Evolutionary conservation across 2,797 vertebrate genomes (phyloP), one percentile per base, ranked within the genome.

Genomic region (Decapterus maruadsi): DNA sequence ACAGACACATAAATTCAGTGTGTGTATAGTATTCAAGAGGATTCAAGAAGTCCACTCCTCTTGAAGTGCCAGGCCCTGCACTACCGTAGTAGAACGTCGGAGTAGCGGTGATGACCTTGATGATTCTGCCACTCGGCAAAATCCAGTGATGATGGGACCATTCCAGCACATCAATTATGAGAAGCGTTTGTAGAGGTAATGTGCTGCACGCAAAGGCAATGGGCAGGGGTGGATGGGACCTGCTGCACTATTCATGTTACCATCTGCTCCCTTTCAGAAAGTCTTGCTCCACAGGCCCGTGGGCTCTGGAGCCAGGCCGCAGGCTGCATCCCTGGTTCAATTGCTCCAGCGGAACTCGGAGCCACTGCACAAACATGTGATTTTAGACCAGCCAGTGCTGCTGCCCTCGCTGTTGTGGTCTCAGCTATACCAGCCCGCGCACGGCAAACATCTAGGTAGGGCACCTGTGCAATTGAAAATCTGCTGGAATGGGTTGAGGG

Each of bases 211-310:
- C 89, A 82, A 93, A 93, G 83, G 87, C 89, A 83, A 81, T 72
- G 80, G 78, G 81, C 45, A 81, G 86, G 80, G 86, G 81, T 68
- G 87, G 87, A 81, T 63, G 13, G 83, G 80, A 88, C 84, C 86
- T 87, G 77, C 90, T 94, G 91, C 93, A 94, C 90, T 93, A 93
- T 93, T 95, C 91, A 93, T 94, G 93, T 88, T 78, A 86, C 94
- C 92, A 94, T 94, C 94, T 95, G 94, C 89, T 94, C 70, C 81
- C 86, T 87, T 91, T 93, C 90, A 83, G 55, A 78, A 65, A 85
- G 77, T 72, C 80, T 83, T 82, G 71, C 82, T 80, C 89, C 84
- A 85, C 87, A 71, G 73, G 85, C 85, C 81, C 62, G 72, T 68
- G 64, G 78, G 78, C 70, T 84, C 78, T 85, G 81, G 81, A 85